Percentiles rank a stretch among this genome's conserved stretches.
These are phyloP conservation scores for Phortica variegata DNA, from an alignment of 1,140 invertebrate species.

Conservation along the genomic window DNA sequence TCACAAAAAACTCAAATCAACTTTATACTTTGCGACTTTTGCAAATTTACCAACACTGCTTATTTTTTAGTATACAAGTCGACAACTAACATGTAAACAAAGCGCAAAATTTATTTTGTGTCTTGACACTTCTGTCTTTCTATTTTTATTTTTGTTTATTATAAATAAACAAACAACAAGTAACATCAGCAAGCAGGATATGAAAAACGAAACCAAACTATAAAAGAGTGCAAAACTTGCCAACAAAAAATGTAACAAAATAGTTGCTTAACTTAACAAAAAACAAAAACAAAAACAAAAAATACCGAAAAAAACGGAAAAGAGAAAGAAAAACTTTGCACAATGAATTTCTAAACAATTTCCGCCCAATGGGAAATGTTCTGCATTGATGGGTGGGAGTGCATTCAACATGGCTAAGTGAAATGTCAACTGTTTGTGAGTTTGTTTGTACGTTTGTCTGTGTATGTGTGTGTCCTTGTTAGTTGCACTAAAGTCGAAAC, in stretches of 20 bases:
- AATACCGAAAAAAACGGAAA: not conserved
- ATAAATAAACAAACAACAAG: conserved; percentile 8
- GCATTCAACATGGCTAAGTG: conserved; percentile 4
- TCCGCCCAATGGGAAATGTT: conserved; percentile 11
- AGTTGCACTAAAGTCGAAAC: not conserved
- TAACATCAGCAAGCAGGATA: too few relatives aligned
- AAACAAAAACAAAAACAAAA: conserved; percentile 9
- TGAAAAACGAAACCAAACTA: too few relatives aligned
- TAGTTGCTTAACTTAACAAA: conserved; percentile 2
- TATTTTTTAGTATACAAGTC: too few relatives aligned
- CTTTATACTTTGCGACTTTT: too few relatives aligned
- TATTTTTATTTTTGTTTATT: conserved; percentile 29
- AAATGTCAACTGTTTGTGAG: conserved; percentile 21
- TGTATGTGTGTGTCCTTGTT: conserved; percentile 1
- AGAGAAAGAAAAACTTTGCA: conserved; percentile 4
- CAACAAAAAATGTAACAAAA: conserved; percentile 1
- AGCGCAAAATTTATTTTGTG: conserved; percentile 4
- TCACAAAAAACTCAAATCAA: too few relatives aligned
- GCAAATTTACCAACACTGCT: too few relatives aligned
- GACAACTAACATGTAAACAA: too few relatives aligned
- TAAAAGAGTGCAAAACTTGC: conserved; percentile 3
- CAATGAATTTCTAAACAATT: conserved; percentile 27
- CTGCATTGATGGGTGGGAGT: conserved; percentile 1
- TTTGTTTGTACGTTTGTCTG: conserved; percentile 28
- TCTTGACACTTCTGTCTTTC: conserved; percentile 17